phyloP scores from a whole-genome alignment of 2,888 invertebrate genomes.

The Camptogramma bilineatum region DNA sequence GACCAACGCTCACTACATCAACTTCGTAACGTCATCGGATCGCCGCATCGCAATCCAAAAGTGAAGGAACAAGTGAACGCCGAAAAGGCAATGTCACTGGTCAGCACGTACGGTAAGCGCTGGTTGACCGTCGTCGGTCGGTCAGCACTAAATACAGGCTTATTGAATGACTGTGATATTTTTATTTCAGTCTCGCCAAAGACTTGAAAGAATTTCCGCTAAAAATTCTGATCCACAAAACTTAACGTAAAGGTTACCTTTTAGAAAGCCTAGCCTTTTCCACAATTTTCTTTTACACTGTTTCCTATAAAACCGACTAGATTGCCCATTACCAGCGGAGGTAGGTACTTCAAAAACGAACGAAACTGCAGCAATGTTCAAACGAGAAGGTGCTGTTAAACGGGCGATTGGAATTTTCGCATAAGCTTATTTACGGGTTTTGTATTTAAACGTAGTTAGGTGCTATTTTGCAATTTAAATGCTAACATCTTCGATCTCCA shows the following conservation, averaged over 20 bases:
- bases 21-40: too few relatives aligned
- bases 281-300: constrained; percentile 6
- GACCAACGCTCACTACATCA: too few relatives aligned
- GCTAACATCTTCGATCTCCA: too few relatives aligned
- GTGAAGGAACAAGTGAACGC: too few relatives aligned
- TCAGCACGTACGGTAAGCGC: too few relatives aligned
- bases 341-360: constrained; percentile 9
- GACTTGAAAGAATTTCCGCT: too few relatives aligned
- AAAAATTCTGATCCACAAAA: not conserved
- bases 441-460: not conserved
- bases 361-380: constrained; percentile 10
- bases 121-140: too few relatives aligned
- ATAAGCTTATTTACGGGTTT: not conserved
- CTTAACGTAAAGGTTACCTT: not conserved
- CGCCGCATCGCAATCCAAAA: too few relatives aligned
- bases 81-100: too few relatives aligned
- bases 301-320: constrained; percentile 7
- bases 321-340: constrained; percentile 18
- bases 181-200: too few relatives aligned
- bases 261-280: not conserved
- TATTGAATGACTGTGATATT: too few relatives aligned
- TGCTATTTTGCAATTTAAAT: not conserved
- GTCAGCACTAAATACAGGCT: too few relatives aligned
- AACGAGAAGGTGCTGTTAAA: not conserved
- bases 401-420: not conserved